These are phyloP conservation scores for Apantesis nais DNA, from an alignment of 2,888 invertebrate genomes.

Conservation along the genomic window DNA sequence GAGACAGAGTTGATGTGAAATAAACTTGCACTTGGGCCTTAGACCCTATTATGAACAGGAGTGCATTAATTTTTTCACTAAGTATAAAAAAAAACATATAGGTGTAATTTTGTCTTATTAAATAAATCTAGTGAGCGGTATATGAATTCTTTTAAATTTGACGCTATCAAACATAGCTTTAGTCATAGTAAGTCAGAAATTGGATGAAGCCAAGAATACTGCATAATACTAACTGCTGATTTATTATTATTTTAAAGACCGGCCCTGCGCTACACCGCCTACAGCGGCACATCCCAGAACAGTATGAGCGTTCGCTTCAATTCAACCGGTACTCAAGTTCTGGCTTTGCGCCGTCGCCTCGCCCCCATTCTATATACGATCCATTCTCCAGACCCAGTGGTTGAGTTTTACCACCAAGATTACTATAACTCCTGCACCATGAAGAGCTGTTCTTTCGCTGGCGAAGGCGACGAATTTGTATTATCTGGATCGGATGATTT, in stretches of 20 bases:
- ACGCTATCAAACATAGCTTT: no score
- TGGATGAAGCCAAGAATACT: no score
- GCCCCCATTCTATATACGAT: conserved; percentile 93
- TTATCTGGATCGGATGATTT: conserved; percentile 98
- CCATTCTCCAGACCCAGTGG: conserved; percentile 89
- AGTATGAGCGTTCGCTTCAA: conserved; percentile 98
- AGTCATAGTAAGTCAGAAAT: no score
- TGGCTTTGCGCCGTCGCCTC: conserved; percentile 93
- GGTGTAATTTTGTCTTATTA: no score
- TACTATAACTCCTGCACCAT: conserved; percentile 98
- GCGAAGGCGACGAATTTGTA: conserved; percentile 94
- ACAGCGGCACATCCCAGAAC: conserved; percentile 88
- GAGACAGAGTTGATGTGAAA: no score
- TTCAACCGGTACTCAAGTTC: conserved; percentile 89
- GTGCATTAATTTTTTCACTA: no score
- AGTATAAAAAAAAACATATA: no score
- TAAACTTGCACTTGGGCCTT: no score
- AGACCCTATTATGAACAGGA: no score
- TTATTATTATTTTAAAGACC: conserved; percentile 80
- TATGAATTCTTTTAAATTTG: no score
- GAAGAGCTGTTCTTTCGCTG: conserved; percentile 98
- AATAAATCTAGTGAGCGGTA: no score
- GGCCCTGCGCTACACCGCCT: conserved; percentile 88
- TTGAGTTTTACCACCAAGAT: conserved; percentile 95
- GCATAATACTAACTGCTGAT: no score